A percentile compares a stretch with the other conserved stretches of the same genome.
Evolutionary conservation across 2,888 invertebrate species (phyloP).

Genomic region (Philaethria dido): DNA sequence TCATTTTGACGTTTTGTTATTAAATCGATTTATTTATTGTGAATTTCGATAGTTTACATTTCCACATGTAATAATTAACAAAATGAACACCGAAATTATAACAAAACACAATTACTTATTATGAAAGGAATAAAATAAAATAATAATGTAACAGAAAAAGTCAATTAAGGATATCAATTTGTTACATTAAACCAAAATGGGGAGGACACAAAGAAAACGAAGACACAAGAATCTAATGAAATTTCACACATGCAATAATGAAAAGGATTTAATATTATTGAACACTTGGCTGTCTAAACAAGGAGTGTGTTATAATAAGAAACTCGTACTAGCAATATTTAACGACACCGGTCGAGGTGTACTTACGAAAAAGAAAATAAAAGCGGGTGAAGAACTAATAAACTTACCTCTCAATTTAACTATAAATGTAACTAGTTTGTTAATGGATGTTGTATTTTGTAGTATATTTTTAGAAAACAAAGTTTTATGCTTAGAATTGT

Average conservation of each 20-base stretch:
- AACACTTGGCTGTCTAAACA: constrained; percentile 81
- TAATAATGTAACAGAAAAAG: constrained; percentile 12
- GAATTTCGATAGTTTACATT: constrained; percentile 4
- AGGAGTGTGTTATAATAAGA: constrained; percentile 83
- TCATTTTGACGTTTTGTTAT: not conserved
- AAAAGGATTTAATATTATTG: constrained; percentile 71
- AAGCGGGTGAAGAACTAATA: constrained; percentile 84
- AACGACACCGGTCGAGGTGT: constrained; percentile 89
- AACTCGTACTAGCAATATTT: constrained; percentile 85
- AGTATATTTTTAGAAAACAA: constrained; percentile 67
- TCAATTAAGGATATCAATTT: constrained; percentile 30
- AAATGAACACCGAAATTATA: not conserved
- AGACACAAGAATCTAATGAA: constrained; percentile 59
- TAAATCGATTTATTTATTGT: constrained; percentile 10
- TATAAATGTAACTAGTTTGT: constrained; percentile 83
- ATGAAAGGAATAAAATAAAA: constrained; percentile 11
- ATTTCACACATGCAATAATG: constrained; percentile 64
- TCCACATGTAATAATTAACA: not conserved
- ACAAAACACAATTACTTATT: not conserved
- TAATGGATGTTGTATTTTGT: constrained; percentile 82
- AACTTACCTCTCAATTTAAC: constrained; percentile 84
- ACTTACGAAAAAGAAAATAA: constrained; percentile 83
- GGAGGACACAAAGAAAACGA: constrained; percentile 77
- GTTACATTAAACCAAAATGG: constrained; percentile 62
- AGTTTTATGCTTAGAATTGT: constrained; percentile 71